Conservation (phyloP, 2,113 vertebrate species). For the Platysteira castanea region DNA sequence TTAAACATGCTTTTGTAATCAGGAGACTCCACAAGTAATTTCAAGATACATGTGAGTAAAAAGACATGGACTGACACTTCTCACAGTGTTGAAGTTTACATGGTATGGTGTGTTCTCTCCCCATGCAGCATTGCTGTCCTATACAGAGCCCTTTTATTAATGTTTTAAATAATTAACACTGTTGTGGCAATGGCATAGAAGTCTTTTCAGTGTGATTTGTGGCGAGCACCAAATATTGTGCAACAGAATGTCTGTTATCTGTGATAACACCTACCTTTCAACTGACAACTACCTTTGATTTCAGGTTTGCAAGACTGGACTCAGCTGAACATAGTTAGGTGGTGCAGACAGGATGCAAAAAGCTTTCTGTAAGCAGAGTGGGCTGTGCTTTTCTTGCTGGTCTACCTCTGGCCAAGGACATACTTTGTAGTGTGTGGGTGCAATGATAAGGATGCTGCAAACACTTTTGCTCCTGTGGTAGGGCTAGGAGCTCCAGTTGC, state of each 20-base stretch:
- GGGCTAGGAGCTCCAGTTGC: neutral
- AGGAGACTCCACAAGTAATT: neutral
- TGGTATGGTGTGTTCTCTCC: neutral
- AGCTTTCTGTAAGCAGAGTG: neutral
- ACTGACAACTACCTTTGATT: neutral
- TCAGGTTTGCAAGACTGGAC: neutral
- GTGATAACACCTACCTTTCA: neutral
- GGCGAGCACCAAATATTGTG: rapidly evolving
- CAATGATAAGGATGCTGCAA: neutral
- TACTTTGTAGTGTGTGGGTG: neutral
- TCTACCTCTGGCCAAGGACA: neutral
- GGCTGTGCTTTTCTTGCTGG: neutral
- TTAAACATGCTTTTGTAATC: neutral
- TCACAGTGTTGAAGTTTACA: neutral
- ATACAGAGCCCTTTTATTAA: neutral
- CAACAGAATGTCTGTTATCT: neutral
- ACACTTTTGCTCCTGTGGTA: neutral
- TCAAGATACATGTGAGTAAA: neutral
- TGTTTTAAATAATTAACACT: neutral
- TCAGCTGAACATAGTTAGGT: neutral
- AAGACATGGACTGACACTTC: neutral
- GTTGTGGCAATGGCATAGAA: neutral
- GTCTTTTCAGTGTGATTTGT: neutral
- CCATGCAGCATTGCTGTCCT: neutral
- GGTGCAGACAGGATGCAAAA: neutral